phyloP scores from a whole-genome alignment of 2,113 vertebrate species.

The Cervus canadensis region DNA sequence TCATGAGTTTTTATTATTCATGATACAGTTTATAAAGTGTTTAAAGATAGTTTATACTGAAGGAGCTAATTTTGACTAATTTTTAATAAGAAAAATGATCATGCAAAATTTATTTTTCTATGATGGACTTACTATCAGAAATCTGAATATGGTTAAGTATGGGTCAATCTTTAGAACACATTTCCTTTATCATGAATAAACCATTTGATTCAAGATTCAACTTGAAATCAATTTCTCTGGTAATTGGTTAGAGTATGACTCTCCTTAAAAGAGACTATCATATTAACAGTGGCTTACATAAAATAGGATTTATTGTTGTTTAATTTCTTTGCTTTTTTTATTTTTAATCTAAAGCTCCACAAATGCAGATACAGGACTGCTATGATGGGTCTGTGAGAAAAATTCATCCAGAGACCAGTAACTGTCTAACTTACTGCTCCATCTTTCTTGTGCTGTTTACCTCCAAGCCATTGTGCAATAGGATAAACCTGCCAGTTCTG shows the following conservation, averaged over 20 bases:
- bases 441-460: background rate
- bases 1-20: background rate
- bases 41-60: background rate
- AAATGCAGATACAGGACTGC: background rate
- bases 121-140: background rate
- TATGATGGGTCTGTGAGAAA: background rate
- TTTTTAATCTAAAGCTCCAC: background rate
- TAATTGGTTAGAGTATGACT: background rate
- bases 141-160: background rate
- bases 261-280: background rate
- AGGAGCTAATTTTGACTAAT: background rate
- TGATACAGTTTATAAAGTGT: background rate
- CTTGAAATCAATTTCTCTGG: background rate
- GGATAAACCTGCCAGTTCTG: background rate
- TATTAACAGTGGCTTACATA: background rate
- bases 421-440: background rate
- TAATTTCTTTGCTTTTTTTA: background rate
- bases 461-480: background rate
- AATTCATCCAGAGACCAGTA: background rate
- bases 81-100: background rate
- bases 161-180: background rate
- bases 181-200: background rate
- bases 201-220: background rate
- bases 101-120: background rate
- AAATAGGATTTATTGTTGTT: background rate